Conservation (phyloP, 2,888 invertebrate genomes). For the Chloroclystis v-ata region DNA sequence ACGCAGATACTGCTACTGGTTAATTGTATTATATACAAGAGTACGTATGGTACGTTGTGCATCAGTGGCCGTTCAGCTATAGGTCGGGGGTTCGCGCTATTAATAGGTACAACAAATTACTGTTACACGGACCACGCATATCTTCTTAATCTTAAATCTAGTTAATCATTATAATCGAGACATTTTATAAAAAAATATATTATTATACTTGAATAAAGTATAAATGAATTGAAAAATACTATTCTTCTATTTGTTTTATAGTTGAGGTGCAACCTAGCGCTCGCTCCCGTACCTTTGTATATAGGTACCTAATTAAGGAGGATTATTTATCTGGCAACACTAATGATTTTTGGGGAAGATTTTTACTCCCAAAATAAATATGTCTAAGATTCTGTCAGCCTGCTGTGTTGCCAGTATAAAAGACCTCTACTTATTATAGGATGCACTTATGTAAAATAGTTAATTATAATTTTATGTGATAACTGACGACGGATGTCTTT, state of each 20-base stretch:
- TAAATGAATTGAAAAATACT: neutral
- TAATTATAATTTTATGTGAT: conserved; percentile 25
- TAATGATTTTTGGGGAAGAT: neutral
- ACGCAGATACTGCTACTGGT: too few relatives aligned
- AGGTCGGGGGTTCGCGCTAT: conserved; percentile 18
- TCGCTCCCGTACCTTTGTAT: conserved; percentile 19
- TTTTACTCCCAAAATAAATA: neutral
- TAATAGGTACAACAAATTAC: conserved; percentile 6
- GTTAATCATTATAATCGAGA: neutral
- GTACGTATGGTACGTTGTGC: neutral
- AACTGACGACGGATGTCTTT: conserved; percentile 22
- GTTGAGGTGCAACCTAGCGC: conserved; percentile 18
- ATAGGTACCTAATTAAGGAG: conserved; percentile 11
- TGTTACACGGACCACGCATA: conserved; percentile 20
- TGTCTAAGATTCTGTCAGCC: neutral
- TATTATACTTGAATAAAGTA: too few relatives aligned
- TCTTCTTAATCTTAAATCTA: conserved; percentile 13
- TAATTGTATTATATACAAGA: too few relatives aligned
- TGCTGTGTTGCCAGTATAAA: conserved; percentile 5
- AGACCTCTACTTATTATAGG: conserved; percentile 17
- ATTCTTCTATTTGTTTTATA: conserved; percentile 18
- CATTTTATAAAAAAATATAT: neutral
- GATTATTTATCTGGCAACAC: conserved; percentile 6
- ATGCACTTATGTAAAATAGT: conserved; percentile 25
- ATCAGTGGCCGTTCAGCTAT: conserved; percentile 13